Conservation (phyloP, 2,888 invertebrate genomes). For the Graphium colonna region DNA sequence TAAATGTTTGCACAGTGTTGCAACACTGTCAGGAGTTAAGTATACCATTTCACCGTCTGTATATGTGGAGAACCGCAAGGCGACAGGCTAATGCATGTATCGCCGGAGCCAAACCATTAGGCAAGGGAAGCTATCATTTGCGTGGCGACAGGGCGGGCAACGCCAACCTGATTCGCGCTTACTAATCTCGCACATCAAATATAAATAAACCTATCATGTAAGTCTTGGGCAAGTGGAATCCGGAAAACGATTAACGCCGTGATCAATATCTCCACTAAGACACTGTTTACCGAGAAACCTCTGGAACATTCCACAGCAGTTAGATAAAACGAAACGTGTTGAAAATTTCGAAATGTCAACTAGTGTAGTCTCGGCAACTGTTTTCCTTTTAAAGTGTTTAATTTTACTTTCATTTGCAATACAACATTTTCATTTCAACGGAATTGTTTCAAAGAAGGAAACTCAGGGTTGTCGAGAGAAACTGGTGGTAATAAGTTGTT, state of each 20-base stretch:
- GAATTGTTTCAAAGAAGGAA: no score
- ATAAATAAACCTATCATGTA: slow-evolving; percentile 39
- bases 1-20: no score
- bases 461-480: no score
- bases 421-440: no score
- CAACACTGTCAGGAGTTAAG: no score
- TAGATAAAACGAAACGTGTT: neutral
- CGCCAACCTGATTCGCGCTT: slow-evolving; percentile 46
- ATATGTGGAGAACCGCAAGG: neutral
- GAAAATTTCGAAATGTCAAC: neutral
- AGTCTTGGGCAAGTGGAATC: slow-evolving; percentile 33
- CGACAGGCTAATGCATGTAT: slow-evolving; percentile 4
- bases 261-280: slow-evolving; percentile 15
- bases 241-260: slow-evolving; percentile 26
- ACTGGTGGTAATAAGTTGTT: no score
- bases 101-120: slow-evolving; percentile 40
- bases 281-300: slow-evolving; percentile 11
- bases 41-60: no score
- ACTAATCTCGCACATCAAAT: slow-evolving; percentile 45
- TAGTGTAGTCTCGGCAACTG: no score
- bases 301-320: slow-evolving; percentile 5
- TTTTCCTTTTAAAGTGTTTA: no score
- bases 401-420: no score
- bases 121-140: slow-evolving; percentile 71
- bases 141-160: slow-evolving; percentile 65